Evolutionary conservation across 1,140 invertebrate genomes (phyloP).

Genomic region (Steinernema khuongi): DNA sequence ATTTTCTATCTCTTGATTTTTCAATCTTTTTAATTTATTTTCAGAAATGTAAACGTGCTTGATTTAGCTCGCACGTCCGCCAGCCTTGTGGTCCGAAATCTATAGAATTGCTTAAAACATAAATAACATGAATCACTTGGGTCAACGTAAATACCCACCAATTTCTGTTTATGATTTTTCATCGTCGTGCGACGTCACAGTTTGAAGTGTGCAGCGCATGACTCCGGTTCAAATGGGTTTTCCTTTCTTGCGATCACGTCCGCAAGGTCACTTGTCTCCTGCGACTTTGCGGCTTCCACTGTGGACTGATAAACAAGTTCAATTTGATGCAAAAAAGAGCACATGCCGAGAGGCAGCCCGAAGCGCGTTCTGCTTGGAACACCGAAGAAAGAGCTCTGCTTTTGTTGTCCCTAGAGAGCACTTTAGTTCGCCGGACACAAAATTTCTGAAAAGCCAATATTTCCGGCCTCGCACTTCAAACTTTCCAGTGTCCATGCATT

Average conservation of each 20-base stretch:
- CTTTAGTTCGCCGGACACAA: neutral
- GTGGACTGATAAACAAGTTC: neutral
- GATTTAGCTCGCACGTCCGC: too few relatives aligned
- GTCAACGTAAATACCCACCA: too few relatives aligned
- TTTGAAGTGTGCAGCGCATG: neutral
- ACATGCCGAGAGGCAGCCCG: neutral
- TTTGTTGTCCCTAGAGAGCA: neutral
- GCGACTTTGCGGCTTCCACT: neutral
- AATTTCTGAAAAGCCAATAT: neutral
- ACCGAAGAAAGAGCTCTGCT: neutral
- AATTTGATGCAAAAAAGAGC: neutral
- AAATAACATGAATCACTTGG: too few relatives aligned
- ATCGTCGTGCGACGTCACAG: neutral
- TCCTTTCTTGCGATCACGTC: neutral
- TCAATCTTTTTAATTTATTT: too few relatives aligned
- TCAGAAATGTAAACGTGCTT: too few relatives aligned
- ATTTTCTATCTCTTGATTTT: too few relatives aligned
- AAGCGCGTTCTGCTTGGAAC: neutral
- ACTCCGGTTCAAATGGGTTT: neutral
- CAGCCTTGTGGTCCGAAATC: too few relatives aligned
- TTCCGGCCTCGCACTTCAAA: neutral
- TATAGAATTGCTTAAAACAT: too few relatives aligned
- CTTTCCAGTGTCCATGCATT: too few relatives aligned
- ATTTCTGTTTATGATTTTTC: too few relatives aligned
- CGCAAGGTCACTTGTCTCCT: slow-evolving; percentile 12